Evolutionary conservation across 2,113 vertebrate genomes (phyloP).

Genomic region (Cephalopterus ornatus): DNA sequence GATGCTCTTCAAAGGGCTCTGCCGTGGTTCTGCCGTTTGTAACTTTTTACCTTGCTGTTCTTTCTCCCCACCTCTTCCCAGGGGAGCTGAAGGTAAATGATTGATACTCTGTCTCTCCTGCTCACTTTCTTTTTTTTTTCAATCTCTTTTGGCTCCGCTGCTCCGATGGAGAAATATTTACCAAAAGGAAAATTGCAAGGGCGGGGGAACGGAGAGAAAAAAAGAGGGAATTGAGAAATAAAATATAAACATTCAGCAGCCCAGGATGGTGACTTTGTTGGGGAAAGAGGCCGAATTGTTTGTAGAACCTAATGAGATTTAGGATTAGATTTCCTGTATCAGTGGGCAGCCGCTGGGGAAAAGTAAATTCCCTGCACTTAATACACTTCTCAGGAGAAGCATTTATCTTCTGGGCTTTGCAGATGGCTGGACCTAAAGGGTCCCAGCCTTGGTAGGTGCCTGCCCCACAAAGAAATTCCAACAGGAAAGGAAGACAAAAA

Average conservation of each 20-base stretch:
- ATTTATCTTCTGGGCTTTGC: slow-evolving; percentile 4
- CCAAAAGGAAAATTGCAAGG: slow-evolving; percentile 45
- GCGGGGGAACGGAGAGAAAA: not conserved
- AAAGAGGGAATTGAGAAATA: slow-evolving; percentile 39
- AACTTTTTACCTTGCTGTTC: slow-evolving; percentile 69
- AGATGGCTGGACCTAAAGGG: not conserved
- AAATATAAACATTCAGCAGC: slow-evolving; percentile 43
- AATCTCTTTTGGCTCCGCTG: slow-evolving; percentile 40
- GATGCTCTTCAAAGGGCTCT: slow-evolving; percentile 60
- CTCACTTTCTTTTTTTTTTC: slow-evolving; percentile 22
- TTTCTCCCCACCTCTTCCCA: slow-evolving; percentile 61
- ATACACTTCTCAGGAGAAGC: slow-evolving; percentile 19
- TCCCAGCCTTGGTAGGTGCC: not conserved
- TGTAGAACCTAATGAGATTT: slow-evolving; percentile 65
- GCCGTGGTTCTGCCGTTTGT: slow-evolving; percentile 58
- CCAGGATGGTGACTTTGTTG: slow-evolving; percentile 48
- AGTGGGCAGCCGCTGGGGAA: slow-evolving; percentile 55
- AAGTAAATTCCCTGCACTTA: slow-evolving; percentile 57
- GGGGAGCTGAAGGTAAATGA: slow-evolving; percentile 55
- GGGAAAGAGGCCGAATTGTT: slow-evolving; percentile 49
- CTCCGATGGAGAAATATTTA: slow-evolving; percentile 59
- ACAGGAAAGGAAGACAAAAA: not conserved
- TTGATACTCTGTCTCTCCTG: slow-evolving; percentile 41
- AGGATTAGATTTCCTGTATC: slow-evolving; percentile 65
- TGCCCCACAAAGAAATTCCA: not conserved